Conservation (phyloP, 2,888 invertebrate genomes). For the Tenodera sinensis region DNA sequence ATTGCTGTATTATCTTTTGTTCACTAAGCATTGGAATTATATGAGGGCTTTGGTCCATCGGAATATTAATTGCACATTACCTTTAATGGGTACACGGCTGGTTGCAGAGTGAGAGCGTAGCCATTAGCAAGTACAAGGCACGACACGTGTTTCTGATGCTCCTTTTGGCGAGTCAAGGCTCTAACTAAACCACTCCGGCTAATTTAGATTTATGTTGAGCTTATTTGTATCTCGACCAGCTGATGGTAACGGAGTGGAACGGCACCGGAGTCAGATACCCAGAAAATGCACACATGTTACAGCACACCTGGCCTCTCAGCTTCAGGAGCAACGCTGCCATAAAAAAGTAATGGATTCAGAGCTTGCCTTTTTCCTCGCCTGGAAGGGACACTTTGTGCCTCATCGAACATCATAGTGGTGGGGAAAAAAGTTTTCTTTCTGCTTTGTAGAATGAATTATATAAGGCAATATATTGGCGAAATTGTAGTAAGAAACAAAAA, state of each 20-base stretch:
- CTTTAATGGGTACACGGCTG: background rate
- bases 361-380: too few relatives aligned
- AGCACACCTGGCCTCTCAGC: background rate
- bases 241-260: background rate
- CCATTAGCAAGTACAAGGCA: background rate
- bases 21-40: background rate
- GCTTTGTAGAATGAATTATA: too few relatives aligned
- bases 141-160: background rate
- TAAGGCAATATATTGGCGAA: too few relatives aligned
- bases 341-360: too few relatives aligned
- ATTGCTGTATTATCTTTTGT: background rate
- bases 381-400: too few relatives aligned
- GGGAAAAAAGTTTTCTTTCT: too few relatives aligned
- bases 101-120: background rate
- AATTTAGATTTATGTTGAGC: background rate
- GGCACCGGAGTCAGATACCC: background rate
- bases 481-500: too few relatives aligned
- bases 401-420: too few relatives aligned
- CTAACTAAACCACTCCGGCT: background rate
- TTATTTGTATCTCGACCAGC: background rate
- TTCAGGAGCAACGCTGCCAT: background rate
- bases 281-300: background rate
- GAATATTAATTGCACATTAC: background rate
- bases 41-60: background rate
- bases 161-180: background rate